A percentile compares a stretch with the other conserved stretches of the same genome.
phyloP scores from a whole-genome alignment of 2,888 invertebrate species.

The Caenorhabditis afra region DNA sequence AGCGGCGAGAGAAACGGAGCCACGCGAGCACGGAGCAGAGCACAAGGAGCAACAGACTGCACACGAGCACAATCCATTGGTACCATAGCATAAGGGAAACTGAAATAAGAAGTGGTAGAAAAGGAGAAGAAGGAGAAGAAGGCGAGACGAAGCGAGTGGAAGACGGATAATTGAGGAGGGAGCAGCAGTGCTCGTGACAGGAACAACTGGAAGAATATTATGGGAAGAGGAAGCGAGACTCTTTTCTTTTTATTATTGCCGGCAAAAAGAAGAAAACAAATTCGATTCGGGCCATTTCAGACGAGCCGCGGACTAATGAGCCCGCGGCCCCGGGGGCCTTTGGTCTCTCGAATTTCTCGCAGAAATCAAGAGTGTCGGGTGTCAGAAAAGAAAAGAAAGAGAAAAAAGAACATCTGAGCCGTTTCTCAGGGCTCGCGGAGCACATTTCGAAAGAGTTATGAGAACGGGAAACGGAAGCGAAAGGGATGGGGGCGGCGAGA shows the following conservation, averaged over 20 bases:
- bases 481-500: background rate
- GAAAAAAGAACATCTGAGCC: conserved; percentile 5
- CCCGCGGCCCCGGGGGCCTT: too few species aligned
- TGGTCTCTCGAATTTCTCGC: too few species aligned
- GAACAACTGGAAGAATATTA: background rate
- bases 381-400: background rate
- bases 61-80: conserved; percentile 26
- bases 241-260: background rate
- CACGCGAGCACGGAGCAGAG: conserved; percentile 22
- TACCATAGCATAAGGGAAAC: conserved; percentile 41
- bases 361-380: conserved; percentile 7
- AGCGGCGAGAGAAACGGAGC: conserved; percentile 43
- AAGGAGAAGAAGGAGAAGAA: background rate
- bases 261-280: background rate
- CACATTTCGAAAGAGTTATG: conserved; percentile 11
- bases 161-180: background rate
- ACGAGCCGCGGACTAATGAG: conserved; percentile 4
- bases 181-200: conserved; percentile 11
- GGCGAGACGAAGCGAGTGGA: background rate
- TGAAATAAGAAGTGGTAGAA: conserved; percentile 5
- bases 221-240: background rate
- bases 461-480: conserved; percentile 8
- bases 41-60: conserved; percentile 6
- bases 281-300: background rate
- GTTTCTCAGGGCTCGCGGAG: background rate